These are phyloP conservation scores for Engraulis encrasicolus DNA, from an alignment of 2,113 vertebrate species.

Conservation along the genomic window DNA sequence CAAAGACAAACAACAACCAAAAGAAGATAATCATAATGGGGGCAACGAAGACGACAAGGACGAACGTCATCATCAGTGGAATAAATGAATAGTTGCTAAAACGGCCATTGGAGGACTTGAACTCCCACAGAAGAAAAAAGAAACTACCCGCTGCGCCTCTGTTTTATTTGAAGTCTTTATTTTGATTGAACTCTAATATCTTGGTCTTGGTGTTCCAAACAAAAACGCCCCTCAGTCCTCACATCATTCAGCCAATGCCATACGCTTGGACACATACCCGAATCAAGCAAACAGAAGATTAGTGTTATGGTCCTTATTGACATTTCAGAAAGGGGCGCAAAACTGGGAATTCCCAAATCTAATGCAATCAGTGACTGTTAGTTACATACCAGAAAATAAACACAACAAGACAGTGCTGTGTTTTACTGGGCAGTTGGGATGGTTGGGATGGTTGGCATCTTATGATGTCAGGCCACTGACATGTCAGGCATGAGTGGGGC, in stretches of 20 bases:
- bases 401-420: conserved; percentile 20
- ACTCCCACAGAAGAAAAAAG: neutral
- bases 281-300: conserved; percentile 33
- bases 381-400: conserved; percentile 27
- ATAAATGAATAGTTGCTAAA: neutral
- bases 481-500: neutral
- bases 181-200: neutral
- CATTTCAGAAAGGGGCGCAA: conserved; percentile 22
- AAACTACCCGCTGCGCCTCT: neutral
- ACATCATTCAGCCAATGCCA: neutral
- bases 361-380: conserved; percentile 41
- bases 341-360: conserved; percentile 10
- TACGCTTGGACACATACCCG: neutral
- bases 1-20: no score
- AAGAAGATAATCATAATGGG: no score
- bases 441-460: neutral
- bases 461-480: no score
- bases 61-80: no score
- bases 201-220: neutral
- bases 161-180: neutral
- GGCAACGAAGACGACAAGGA: no score
- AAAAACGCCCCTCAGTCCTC: neutral
- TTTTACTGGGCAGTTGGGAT: conserved; percentile 17
- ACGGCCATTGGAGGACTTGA: neutral
- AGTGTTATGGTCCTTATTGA: conserved; percentile 35